These are phyloP conservation scores for Puma concolor DNA, from an alignment of 2,113 vertebrate species.

Conservation along the genomic window DNA sequence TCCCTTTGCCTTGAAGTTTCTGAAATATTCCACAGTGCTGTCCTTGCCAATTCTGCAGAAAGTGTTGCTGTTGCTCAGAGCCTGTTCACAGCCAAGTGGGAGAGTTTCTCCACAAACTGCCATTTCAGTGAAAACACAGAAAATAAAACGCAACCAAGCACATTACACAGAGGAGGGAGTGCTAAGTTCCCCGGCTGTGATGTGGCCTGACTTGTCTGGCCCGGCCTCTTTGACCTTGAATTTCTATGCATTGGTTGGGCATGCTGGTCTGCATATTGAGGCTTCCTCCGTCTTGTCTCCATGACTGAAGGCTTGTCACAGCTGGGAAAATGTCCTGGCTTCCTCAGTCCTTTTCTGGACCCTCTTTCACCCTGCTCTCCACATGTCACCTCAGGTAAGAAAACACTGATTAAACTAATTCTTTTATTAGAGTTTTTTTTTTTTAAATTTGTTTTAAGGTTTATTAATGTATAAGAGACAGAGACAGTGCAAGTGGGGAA, in stretches of 20 bases:
- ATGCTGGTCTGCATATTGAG: fast-evolving
- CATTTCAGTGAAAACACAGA: slow-evolving; percentile 57
- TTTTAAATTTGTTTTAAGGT: not conserved
- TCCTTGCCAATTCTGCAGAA: slow-evolving; percentile 60
- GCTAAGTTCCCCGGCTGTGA: too few relatives aligned
- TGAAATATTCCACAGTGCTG: not conserved
- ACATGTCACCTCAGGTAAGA: not conserved
- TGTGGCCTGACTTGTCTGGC: fast-evolving
- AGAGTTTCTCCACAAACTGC: slow-evolving; percentile 55
- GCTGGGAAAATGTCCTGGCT: not conserved
- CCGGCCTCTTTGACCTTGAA: not conserved
- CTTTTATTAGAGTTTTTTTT: not conserved
- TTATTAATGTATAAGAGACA: not conserved
- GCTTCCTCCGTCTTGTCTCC: not conserved
- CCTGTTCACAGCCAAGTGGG: slow-evolving; percentile 52
- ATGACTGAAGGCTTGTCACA: not conserved
- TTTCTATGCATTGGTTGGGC: fast-evolving
- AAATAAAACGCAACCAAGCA: not conserved
- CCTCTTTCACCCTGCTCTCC: not conserved
- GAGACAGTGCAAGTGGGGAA: fast-evolving
- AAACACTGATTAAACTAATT: not conserved
- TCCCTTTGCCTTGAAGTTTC: slow-evolving; percentile 56
- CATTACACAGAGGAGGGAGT: not conserved
- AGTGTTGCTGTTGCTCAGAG: not conserved
- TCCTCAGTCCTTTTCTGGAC: not conserved